Base-by-base conservation (phyloP, 2,797 vertebrate species). In the Yasuhikotakia modesta region DNA sequence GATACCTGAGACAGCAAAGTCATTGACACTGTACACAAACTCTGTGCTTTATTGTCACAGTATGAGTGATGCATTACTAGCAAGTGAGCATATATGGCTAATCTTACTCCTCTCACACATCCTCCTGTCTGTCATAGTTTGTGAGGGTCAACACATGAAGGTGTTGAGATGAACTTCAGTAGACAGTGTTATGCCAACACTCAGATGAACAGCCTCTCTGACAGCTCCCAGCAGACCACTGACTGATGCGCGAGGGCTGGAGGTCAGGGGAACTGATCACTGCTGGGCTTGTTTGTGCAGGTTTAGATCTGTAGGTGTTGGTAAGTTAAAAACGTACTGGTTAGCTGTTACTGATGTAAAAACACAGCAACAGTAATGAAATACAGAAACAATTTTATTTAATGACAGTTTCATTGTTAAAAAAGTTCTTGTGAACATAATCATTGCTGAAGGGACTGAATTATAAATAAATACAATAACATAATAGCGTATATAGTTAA, bases 41-140 rank as follows among this genome's bases (percentile, higher is more conserved):
- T n/a, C n/a, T n/a, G n/a, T n/a, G n/a, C n/a, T n/a, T n/a, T n/a
- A n/a, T n/a, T n/a, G n/a, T n/a, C n/a, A n/a, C n/a, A n/a, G n/a
- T n/a, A n/a, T n/a, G 80, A 83, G 82, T 77, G 58, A 75, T 82
- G 78, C 81, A 81, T 72, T 79, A n/a, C 22, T 60, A 27, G 16
- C 4, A 8, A 32, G 60, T 19, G 3, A 27, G 11, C 17, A 55
- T 30, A 35, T 63, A 14, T 50, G 43, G 50, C 43, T 21, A 16
- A 22, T 13, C 11, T 48, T 27, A 24, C 43, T 50, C 65, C 16
- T 14, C 12, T 45, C 11, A 27, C 22, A 75, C 58, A 80, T 17
- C 24, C 65, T 24, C 7, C 39, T 16, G 48, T 21, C 69, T 71
- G 32, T 74, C 53, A 48, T 10, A 57, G 16, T 60, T 46, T 32